phyloP scores from a whole-genome alignment of 2,888 invertebrate species.

The Nipponacmea schrenckii region DNA sequence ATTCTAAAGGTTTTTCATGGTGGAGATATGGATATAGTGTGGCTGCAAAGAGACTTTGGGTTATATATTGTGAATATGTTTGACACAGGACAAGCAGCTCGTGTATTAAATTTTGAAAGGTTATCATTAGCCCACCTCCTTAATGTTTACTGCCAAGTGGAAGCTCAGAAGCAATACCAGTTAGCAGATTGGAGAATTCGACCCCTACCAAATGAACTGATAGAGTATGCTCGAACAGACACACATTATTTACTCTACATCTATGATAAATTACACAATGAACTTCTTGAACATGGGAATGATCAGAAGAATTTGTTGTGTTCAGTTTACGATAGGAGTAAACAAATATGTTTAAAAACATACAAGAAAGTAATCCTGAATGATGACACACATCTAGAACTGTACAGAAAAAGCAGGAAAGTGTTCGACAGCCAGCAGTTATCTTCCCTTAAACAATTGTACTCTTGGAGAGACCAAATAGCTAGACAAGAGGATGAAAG shows the following conservation, averaged over 20 bases:
- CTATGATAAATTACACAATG: constrained; percentile 82
- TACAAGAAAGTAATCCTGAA: constrained; percentile 82
- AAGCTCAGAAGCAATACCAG: constrained; percentile 90
- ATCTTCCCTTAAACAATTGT: constrained; percentile 83
- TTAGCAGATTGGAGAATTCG: constrained; percentile 94
- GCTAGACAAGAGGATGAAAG: constrained; percentile 93
- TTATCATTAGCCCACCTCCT: constrained; percentile 82
- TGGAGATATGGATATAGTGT: constrained; percentile 85
- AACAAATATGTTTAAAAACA: constrained; percentile 79
- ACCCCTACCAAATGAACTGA: constrained; percentile 84
- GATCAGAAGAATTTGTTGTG: constrained; percentile 76
- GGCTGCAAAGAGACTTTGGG: constrained; percentile 95
- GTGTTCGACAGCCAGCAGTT: constrained; percentile 87
- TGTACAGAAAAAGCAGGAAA: constrained; percentile 82
- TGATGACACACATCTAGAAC: constrained; percentile 78
- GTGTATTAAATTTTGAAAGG: constrained; percentile 77
- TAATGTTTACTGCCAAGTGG: constrained; percentile 80
- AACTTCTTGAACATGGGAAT: constrained; percentile 75
- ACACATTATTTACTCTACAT: constrained; percentile 94
- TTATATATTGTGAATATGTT: constrained; percentile 96
- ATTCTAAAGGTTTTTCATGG: constrained; percentile 95
- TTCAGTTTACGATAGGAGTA: constrained; percentile 80
- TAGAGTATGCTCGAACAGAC: constrained; percentile 89
- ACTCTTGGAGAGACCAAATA: constrained; percentile 86
- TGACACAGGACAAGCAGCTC: constrained; percentile 91